Evolutionary conservation across 2,113 vertebrate genomes (phyloP), one percentile per base, ranked within the genome.

Genomic region (Mobula birostris): DNA sequence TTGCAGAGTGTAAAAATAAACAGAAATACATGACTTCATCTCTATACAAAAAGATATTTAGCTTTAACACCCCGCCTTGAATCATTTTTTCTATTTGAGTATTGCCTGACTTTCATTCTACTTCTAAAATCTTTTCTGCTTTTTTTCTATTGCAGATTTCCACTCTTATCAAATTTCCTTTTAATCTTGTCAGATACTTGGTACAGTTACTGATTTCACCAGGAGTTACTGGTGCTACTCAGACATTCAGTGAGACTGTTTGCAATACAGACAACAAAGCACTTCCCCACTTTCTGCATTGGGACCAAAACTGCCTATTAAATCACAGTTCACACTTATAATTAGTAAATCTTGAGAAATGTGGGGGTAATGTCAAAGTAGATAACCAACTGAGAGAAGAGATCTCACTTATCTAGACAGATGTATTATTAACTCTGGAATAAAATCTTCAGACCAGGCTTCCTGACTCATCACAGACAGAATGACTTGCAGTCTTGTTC

Each of bases 291-390:
- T 91, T 48, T 2, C 48, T 68, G 68, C 36, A 93, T n/a, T 72
- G 36, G 7, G 70, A 27, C 24, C 48, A 93, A 2, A 93, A 21
- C 40, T 93, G 68, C 48, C 91, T 74, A 21, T 74, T 93, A 74
- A 93, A 93, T 14, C 68, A 93, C 36, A 56, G 36, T 93, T 70
- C 68, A 24, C 91, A 74, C 19, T 48, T 93, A 56, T 74, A 93
- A 93, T 74, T 74, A 93, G 68, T 24, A 74, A 93, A 40, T 93
- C 36, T 36, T 56, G 36, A 48, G 21, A 93, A 88, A 93, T 93
- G 68, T 92, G 36, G 63, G 63, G 66, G 87, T 91, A 70, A 48
- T 40, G 24, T 93, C n/a, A 92, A 72, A 92, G 29, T 7, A 93
- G 91, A 56, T 74, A 74, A 74, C 24, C 91, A 68, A 74, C 36